Evolutionary conservation across 2,797 vertebrate genomes (phyloP).

Genomic region (Buceros bicornis): DNA sequence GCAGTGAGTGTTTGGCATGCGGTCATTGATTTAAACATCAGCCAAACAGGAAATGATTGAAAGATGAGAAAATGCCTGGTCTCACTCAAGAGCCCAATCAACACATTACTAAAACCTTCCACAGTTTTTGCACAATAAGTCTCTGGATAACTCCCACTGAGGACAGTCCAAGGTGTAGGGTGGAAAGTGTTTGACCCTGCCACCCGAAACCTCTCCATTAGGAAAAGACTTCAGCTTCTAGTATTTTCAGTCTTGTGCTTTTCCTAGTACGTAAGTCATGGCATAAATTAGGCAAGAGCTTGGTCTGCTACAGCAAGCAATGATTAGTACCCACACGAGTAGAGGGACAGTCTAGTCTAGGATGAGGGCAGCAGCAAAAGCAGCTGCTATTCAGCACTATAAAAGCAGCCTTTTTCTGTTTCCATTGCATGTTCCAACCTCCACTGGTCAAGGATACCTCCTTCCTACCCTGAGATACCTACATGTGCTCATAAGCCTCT

Average conservation of each 20-base stretch:
- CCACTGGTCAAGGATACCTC: not conserved
- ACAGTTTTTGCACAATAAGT: not conserved
- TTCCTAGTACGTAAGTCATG: not conserved
- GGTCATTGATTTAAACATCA: conserved; percentile 44
- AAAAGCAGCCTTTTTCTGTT: not conserved
- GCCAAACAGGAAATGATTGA: conserved; percentile 39
- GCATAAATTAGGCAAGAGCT: not conserved
- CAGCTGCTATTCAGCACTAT: not conserved
- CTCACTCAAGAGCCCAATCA: conserved; percentile 24
- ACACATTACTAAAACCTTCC: not conserved
- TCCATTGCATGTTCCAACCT: not conserved
- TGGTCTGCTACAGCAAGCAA: not conserved
- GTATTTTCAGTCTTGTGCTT: not conserved
- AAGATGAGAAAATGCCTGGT: conserved; percentile 46
- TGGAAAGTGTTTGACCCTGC: not conserved
- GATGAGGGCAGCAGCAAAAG: not conserved
- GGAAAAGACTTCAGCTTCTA: not conserved
- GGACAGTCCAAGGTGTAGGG: not conserved
- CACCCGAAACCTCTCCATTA: not conserved
- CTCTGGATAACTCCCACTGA: not conserved
- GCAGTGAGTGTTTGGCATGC: not conserved
- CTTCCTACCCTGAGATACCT: not conserved
- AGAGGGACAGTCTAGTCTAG: not conserved
- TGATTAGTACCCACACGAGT: not conserved
- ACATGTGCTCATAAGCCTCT: not conserved